A percentile compares a stretch with the other conserved stretches of the same genome.
Conservation (phyloP, 2,113 vertebrate genomes). For the Nematolebias whitei region DNA sequence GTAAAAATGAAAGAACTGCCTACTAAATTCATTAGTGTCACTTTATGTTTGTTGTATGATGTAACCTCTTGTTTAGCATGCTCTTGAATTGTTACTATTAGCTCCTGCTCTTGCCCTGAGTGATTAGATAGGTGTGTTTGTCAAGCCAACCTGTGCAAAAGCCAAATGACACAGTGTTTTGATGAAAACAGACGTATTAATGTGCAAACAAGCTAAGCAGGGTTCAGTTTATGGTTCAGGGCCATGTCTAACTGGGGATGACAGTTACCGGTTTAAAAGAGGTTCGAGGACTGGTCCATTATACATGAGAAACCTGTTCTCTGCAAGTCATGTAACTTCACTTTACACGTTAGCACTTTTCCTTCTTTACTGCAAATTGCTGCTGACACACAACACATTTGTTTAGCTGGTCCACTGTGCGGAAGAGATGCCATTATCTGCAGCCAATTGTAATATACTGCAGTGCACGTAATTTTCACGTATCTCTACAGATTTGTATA, state of each 20-base stretch:
- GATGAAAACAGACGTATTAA: constrained; percentile 66
- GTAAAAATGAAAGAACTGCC: background rate
- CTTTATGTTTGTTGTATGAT: background rate
- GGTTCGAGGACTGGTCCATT: constrained; percentile 57
- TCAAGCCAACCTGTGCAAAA: constrained; percentile 24
- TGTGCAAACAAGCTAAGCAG: constrained; percentile 38
- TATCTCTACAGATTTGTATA: too few species aligned
- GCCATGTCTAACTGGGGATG: constrained; percentile 57
- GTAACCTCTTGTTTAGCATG: background rate
- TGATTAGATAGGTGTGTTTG: constrained; percentile 44
- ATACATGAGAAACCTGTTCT: constrained; percentile 68
- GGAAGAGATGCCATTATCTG: constrained; percentile 2
- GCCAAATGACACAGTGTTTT: background rate
- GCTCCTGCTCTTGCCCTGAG: constrained; percentile 23
- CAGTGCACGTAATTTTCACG: background rate
- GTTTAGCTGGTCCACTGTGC: constrained; percentile 1
- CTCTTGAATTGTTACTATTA: background rate
- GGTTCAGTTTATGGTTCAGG: constrained; percentile 31
- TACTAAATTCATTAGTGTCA: too few species aligned
- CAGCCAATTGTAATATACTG: background rate
- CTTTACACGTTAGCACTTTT: constrained; percentile 25
- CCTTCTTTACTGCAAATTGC: constrained; percentile 10
- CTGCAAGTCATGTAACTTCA: constrained; percentile 38
- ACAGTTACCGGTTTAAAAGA: constrained; percentile 67
- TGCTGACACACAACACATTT: constrained; percentile 25